Percentiles rank a stretch among this genome's conserved stretches.
These are phyloP conservation scores for Syngnathus rostellatus DNA, from an alignment of 2,797 vertebrate genomes.

Conservation along the genomic window DNA sequence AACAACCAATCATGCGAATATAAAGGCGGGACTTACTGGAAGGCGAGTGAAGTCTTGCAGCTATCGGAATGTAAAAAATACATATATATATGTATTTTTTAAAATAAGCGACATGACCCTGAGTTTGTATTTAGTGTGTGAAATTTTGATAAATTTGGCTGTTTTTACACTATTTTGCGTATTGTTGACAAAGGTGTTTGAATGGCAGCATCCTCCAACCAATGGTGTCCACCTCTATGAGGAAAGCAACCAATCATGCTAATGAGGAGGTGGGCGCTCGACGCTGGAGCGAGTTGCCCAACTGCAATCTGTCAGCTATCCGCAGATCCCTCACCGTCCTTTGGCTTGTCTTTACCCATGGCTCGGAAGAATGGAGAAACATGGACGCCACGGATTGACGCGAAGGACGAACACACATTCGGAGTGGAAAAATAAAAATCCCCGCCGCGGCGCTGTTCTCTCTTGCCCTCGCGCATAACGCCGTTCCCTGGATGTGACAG, in stretches of 20 bases:
- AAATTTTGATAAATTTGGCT: slow-evolving; percentile 45
- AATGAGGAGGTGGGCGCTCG: neutral
- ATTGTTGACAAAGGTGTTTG: slow-evolving; percentile 43
- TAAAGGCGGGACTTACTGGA: neutral
- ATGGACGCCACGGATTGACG: slow-evolving; percentile 2
- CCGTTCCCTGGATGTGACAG: slow-evolving; percentile 10
- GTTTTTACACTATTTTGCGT: slow-evolving; percentile 42
- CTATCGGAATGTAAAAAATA: too few species aligned
- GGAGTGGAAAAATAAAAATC: neutral
- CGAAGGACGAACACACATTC: neutral
- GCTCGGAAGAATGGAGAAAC: neutral
- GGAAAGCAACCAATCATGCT: neutral
- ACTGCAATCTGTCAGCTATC: slow-evolving; percentile 31
- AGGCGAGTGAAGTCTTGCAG: too few species aligned
- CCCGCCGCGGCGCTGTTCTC: neutral
- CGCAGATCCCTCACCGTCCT: slow-evolving; percentile 1
- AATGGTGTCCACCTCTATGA: slow-evolving; percentile 1
- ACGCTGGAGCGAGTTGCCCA: neutral
- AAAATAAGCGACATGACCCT: neutral
- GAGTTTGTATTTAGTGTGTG: neutral
- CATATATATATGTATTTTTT: neutral
- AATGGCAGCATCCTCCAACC: slow-evolving; percentile 19
- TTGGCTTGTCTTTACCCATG: neutral
- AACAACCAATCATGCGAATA: neutral
- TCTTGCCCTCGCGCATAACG: neutral